Evolutionary conservation across 1,140 invertebrate genomes (phyloP).

Genomic region (Liolophura sinensis): DNA sequence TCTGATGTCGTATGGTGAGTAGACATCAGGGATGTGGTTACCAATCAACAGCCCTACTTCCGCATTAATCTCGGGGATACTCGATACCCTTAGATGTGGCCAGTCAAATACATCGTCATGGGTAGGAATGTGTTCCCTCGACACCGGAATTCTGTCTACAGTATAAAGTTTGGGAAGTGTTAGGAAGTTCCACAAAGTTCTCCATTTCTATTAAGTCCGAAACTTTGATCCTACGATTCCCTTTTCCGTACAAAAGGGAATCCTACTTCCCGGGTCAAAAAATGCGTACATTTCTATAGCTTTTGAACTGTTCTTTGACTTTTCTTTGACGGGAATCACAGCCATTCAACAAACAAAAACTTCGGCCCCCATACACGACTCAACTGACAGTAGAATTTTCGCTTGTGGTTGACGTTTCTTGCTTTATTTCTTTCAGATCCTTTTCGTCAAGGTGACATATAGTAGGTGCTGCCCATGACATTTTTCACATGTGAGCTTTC

Average conservation of each 20-base stretch:
- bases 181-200: background rate
- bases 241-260: constrained; percentile 4
- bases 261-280: constrained; percentile 1
- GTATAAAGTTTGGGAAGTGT: background rate
- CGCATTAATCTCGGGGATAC: background rate
- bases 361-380: background rate
- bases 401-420: background rate
- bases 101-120: constrained; percentile 2
- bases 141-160: constrained; percentile 6
- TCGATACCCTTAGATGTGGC: constrained; percentile 3
- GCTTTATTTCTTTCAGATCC: background rate
- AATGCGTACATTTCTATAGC: background rate
- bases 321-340: background rate
- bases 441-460: background rate
- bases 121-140: constrained; percentile 1
- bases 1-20: background rate
- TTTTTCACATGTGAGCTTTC: background rate
- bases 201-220: background rate
- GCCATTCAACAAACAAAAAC: background rate
- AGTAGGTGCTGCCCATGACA: constrained; percentile 2
- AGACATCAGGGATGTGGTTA: background rate
- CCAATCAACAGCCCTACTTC: constrained; percentile 11
- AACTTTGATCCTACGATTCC: background rate
- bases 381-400: background rate
- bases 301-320: background rate